Base-by-base conservation (phyloP, 2,888 invertebrate genomes). In the Drosophila paramelanica region DNA sequence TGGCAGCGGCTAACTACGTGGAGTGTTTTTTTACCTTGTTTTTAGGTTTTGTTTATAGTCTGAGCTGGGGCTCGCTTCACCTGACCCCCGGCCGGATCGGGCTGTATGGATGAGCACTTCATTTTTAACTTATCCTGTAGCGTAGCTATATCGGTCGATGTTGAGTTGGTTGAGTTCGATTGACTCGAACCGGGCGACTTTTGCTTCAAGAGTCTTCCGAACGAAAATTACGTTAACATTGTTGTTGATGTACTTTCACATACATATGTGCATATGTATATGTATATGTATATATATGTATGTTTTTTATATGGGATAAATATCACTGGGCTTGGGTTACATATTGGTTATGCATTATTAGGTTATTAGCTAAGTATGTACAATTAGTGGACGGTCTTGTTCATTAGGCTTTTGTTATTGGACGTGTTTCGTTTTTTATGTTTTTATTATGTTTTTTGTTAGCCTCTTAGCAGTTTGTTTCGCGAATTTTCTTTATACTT, bases 81-180 rank as follows among this genome's bases (percentile, higher is more conserved):
- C 61, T 70, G 52, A 42, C 17, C 53, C 39, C 45, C 14, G 17
- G 4, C 20, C 17, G 45, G 46, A n/a, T 36, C 25, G 0, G 5
- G 41, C 41, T 41, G 64, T 36, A 20, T 46, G 25, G 59, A 49
- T 13, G 69, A 33, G 43, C 23, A 11, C 67, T 67, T 79, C 76
- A 89, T 76, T 71, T 79, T 79, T 60, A 91, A 73, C 71, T 88
- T 84, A 62, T 83, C 89, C 41, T 73, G 76, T 25, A 74, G 79
- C 58, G 73, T 61, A 57, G 47, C 75, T 31, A 69, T 59, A 43
- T 90, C 89, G 38, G 73, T 75, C 3, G 85, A 68, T n/a, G 89
- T 90, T 42, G 91, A 90, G 46, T 80, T 89, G 20, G 91, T 89
- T 45, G 91, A 91, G 52, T 77, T 86, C 51, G 88, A 81, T 62